Conservation (phyloP, 2,797 vertebrate genomes). For the Phoeniculus purpureus region DNA sequence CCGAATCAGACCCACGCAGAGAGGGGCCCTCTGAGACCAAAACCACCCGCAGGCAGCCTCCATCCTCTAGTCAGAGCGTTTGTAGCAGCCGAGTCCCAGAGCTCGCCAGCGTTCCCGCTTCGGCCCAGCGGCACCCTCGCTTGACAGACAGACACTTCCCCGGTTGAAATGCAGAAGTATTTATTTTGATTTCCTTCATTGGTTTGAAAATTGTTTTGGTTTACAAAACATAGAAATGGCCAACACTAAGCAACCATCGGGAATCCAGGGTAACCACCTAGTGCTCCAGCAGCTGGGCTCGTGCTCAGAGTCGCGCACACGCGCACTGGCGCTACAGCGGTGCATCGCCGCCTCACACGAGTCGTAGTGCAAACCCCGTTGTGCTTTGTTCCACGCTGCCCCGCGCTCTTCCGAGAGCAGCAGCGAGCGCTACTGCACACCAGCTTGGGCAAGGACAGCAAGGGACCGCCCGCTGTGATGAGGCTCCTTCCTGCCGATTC, state of each 20-base stretch:
- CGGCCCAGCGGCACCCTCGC: neutral
- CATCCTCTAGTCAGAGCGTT: neutral
- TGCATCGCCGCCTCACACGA: slow-evolving; percentile 78
- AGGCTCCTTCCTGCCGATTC: slow-evolving; percentile 67
- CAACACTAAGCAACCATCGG: slow-evolving; percentile 82
- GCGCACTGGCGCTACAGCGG: slow-evolving; percentile 79
- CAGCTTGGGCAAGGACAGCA: slow-evolving; percentile 64
- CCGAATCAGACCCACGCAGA: neutral
- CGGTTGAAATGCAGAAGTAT: slow-evolving; percentile 81
- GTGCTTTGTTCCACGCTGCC: slow-evolving; percentile 76
- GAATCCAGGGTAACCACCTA: slow-evolving; percentile 79
- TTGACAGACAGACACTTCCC: slow-evolving; percentile 33
- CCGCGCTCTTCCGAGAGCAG: slow-evolving; percentile 63
- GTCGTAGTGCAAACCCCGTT: slow-evolving; percentile 81
- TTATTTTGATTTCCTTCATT: slow-evolving; percentile 87
- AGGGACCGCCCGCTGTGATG: slow-evolving; percentile 34
- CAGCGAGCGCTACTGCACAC: slow-evolving; percentile 65
- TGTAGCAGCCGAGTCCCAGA: neutral
- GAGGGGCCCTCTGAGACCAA: neutral
- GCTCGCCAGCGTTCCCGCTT: neutral
- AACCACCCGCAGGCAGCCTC: neutral
- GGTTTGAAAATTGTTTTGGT: slow-evolving; percentile 83
- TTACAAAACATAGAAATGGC: slow-evolving; percentile 86
- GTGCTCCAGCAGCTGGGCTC: slow-evolving; percentile 63
- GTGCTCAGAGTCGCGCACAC: slow-evolving; percentile 72